Conservation (phyloP, 2,888 invertebrate genomes). For the Apamea sordens region DNA sequence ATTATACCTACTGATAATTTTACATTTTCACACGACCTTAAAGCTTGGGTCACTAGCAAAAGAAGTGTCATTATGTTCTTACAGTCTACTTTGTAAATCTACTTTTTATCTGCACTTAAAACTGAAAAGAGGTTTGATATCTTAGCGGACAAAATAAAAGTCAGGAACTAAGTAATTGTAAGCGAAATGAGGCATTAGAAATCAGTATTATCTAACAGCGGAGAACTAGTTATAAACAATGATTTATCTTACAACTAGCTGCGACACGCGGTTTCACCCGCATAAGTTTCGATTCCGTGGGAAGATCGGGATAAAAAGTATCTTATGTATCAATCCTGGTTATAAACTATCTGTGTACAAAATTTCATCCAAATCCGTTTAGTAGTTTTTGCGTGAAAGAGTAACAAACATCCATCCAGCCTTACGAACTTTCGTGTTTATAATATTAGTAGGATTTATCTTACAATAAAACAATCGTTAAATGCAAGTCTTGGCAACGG, state of each 20-base stretch:
- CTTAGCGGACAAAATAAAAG: neutral
- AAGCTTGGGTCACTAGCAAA: slow-evolving; percentile 20
- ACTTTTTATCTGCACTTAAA: slow-evolving; percentile 34
- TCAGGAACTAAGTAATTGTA: neutral
- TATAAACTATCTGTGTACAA: too few species aligned
- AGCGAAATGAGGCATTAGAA: neutral
- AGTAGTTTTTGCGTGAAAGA: too few species aligned
- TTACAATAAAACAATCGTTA: neutral
- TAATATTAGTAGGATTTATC: too few species aligned
- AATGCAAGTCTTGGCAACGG: neutral
- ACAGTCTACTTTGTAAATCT: slow-evolving; percentile 34
- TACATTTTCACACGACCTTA: slow-evolving; percentile 50
- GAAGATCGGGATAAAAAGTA: too few species aligned
- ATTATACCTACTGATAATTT: slow-evolving; percentile 41
- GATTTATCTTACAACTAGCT: neutral
- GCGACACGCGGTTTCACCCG: too few species aligned
- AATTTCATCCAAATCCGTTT: too few species aligned
- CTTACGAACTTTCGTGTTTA: too few species aligned
- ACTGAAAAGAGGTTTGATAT: slow-evolving; percentile 9
- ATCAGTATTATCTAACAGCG: neutral
- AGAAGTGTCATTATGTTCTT: slow-evolving; percentile 31
- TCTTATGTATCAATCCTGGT: too few species aligned
- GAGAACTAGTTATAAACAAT: neutral
- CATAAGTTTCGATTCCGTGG: too few species aligned
- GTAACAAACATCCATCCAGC: too few species aligned